A percentile compares a stretch with the other conserved stretches of the same genome.
Conservation (phyloP, 2,797 vertebrate genomes). For the Pipistrellus kuhlii region DNA sequence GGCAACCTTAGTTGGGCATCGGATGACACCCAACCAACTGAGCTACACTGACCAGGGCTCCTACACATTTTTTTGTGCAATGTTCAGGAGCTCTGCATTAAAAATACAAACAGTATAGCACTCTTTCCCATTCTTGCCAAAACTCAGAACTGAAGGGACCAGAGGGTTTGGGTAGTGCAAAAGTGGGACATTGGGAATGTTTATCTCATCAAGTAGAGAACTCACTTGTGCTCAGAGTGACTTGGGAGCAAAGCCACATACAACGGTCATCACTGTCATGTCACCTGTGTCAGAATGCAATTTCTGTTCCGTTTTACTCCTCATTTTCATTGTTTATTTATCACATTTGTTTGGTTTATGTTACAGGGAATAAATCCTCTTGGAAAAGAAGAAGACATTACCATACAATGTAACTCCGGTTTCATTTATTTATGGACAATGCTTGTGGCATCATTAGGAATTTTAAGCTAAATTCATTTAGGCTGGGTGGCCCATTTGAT, state of each 20-base stretch:
- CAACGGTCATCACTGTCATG: accelerated
- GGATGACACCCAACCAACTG: not conserved
- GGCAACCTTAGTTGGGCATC: not conserved
- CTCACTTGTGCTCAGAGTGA: not conserved
- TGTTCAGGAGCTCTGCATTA: not conserved
- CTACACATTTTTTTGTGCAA: not conserved
- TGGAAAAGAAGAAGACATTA: constrained; percentile 12
- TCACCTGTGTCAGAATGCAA: not conserved
- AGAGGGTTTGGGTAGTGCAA: not conserved
- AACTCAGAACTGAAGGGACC: not conserved
- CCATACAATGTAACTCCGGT: not conserved
- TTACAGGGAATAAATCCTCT: not conserved
- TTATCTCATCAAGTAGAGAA: not conserved
- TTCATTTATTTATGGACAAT: constrained; percentile 47
- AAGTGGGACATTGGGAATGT: not conserved
- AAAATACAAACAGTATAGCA: not conserved
- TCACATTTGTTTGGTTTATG: not conserved
- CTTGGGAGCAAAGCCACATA: not conserved
- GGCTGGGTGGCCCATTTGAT: not conserved
- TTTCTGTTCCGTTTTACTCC: not conserved
- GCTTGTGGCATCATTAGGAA: not conserved
- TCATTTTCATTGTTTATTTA: not conserved
- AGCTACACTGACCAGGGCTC: not conserved
- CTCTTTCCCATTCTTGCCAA: not conserved
- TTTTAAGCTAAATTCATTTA: constrained; percentile 36